Evolutionary conservation across 2,797 vertebrate species (phyloP), one percentile per base, ranked within the genome.

Genomic region (Hyperoplus immaculatus): DNA sequence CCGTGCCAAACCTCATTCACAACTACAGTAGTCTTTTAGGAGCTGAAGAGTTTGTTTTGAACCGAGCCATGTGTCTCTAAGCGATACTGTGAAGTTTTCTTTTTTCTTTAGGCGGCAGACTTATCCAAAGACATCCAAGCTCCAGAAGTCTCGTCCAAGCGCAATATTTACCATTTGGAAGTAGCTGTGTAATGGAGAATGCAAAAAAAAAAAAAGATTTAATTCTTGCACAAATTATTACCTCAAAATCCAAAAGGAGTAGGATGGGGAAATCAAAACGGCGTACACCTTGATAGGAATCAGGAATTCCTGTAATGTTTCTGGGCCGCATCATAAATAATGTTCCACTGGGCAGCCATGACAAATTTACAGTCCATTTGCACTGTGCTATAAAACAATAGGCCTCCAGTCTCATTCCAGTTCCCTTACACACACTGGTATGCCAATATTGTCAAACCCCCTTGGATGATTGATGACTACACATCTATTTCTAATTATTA

Each of bases 161-260:
- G 77, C 65, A 91, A 92, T 89, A 93, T 93, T 93, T 89, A 91
- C 74, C 78, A 72, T 88, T 88, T 88, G 82, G 86, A 83, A 81
- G 65, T 83, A 72, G 46, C 29, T 58, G 56, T 69, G 71, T 42
- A 67, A 83, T 45, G 63, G 43, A 13, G 53, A 81, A 72, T 36
- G 81, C 82, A 16, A 59, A 42, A 58, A 58, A 29, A 29, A 84
- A 92, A 87, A 85, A 85, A 62, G 54, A 87, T 90, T 79, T 77
- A 67, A 84, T 87, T 88, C 70, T 72, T 72, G 61, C 82, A 72
- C 76, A 87, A 89, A 76, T 57, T 82, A 83, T 80, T 83, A 69
- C 77, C 79, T 83, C 74, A 67, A 81, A 89, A 79, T 69, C 64
- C 68, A 70, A 69, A 78, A 73, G 86, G 39, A 72, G 29, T 41